Conservation (phyloP, 1,140 invertebrate genomes). For the Euura lappo region DNA sequence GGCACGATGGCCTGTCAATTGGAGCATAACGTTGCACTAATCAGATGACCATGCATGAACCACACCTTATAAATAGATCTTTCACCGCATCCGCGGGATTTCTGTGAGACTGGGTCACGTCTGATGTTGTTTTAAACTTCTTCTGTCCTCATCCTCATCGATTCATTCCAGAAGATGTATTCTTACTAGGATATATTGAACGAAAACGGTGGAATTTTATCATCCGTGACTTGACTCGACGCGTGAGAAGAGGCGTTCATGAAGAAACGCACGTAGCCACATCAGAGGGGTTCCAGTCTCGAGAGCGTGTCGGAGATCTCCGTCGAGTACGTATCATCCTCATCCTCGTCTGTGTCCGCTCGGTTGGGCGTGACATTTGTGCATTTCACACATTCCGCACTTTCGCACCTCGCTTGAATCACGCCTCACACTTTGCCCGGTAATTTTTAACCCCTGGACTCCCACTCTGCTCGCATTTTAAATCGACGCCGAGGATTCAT, state of each 20-base stretch:
- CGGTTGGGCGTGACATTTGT: background rate
- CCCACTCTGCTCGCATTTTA: no score
- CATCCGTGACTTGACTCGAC: no score
- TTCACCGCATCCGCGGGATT: no score
- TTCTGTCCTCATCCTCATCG: no score
- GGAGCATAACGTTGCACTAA: background rate
- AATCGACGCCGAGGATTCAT: no score
- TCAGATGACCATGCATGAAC: background rate
- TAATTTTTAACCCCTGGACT: no score
- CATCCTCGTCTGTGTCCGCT: background rate
- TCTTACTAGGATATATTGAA: no score
- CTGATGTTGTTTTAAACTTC: no score
- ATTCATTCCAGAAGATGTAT: no score
- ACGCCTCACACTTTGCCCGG: background rate
- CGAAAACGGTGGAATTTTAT: no score
- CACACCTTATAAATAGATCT: no score
- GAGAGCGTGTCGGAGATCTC: background rate
- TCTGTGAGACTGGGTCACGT: no score
- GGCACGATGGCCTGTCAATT: background rate
- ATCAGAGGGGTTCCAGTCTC: background rate
- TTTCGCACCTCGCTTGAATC: background rate
- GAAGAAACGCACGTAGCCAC: background rate
- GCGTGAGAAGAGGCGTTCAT: background rate
- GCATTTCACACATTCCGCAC: background rate
- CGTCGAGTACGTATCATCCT: background rate